These are phyloP conservation scores for Osmerus eperlanus DNA, from an alignment of 2,113 vertebrate species.

Conservation along the genomic window DNA sequence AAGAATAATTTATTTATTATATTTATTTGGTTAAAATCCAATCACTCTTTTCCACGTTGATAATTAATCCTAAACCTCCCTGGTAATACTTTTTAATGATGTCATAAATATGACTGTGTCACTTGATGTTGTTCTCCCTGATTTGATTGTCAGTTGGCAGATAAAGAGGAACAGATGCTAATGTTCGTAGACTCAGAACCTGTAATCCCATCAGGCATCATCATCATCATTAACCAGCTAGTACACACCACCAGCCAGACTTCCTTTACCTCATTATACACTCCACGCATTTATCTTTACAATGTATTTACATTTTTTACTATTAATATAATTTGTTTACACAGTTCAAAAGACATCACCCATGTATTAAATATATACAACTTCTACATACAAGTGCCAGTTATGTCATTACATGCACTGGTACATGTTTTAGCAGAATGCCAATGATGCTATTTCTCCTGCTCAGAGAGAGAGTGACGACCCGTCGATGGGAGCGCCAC, in stretches of 20 bases:
- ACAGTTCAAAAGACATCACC: too few species aligned
- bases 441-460: slow-evolving; percentile 56
- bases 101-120: slow-evolving; percentile 67
- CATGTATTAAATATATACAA: neutral
- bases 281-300: neutral
- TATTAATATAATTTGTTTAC: too few species aligned
- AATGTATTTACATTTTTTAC: neutral
- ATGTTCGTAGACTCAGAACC: slow-evolving; percentile 74
- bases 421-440: slow-evolving; percentile 61
- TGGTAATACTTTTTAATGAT: slow-evolving; percentile 70
- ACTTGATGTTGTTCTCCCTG: slow-evolving; percentile 58
- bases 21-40: slow-evolving; percentile 21
- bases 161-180: slow-evolving; percentile 74
- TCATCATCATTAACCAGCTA: slow-evolving; percentile 78
- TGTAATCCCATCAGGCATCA: slow-evolving; percentile 75
- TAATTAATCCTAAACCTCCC: slow-evolving; percentile 53
- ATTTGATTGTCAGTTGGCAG: slow-evolving; percentile 65
- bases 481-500: slow-evolving; percentile 51
- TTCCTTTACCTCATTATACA: slow-evolving; percentile 75
- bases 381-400: slow-evolving; percentile 45
- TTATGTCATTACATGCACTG: slow-evolving; percentile 25
- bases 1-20: too few species aligned
- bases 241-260: slow-evolving; percentile 73
- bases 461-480: slow-evolving; percentile 56
- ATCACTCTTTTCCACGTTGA: slow-evolving; percentile 55